A percentile compares a stretch with the other conserved stretches of the same genome.
These are phyloP conservation scores for Motacilla tschutschensis DNA, from an alignment of 2,113 vertebrate species.

Conservation along the genomic window DNA sequence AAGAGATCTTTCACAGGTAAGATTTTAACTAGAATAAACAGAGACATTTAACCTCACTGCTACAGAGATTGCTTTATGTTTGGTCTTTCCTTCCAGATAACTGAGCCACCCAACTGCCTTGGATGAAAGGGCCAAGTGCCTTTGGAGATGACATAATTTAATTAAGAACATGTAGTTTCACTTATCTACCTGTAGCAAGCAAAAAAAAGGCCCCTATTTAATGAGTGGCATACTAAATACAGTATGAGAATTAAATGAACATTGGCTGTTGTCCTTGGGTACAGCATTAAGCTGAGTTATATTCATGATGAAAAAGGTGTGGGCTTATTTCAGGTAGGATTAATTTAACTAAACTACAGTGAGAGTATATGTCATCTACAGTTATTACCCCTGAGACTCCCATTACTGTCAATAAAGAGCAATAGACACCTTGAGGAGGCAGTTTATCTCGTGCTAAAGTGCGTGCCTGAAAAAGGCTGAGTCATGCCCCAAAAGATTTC, in stretches of 20 bases:
- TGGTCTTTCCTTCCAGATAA: background rate
- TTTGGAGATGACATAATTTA: background rate
- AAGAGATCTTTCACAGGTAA: background rate
- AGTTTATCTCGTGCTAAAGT: background rate
- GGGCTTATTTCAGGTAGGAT: background rate
- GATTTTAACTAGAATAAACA: background rate
- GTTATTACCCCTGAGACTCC: background rate
- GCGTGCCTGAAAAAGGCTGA: background rate
- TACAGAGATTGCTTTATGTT: background rate
- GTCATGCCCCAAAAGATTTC: background rate
- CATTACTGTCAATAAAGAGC: slow-evolving; percentile 20
- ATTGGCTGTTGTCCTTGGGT: background rate
- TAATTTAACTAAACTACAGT: background rate
- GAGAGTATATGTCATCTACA: background rate
- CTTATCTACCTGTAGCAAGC: background rate
- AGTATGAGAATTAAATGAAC: background rate
- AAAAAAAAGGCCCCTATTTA: background rate
- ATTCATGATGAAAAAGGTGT: background rate
- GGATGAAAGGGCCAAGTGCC: background rate
- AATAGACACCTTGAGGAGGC: background rate
- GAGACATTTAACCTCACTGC: background rate
- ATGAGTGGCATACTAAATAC: background rate
- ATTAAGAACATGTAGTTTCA: background rate
- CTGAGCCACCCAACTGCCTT: background rate
- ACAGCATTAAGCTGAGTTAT: background rate